A percentile compares a stretch with the other conserved stretches of the same genome.
These are phyloP conservation scores for Cephus sareptanus DNA, from an alignment of 2,888 invertebrate species.

Conservation along the genomic window DNA sequence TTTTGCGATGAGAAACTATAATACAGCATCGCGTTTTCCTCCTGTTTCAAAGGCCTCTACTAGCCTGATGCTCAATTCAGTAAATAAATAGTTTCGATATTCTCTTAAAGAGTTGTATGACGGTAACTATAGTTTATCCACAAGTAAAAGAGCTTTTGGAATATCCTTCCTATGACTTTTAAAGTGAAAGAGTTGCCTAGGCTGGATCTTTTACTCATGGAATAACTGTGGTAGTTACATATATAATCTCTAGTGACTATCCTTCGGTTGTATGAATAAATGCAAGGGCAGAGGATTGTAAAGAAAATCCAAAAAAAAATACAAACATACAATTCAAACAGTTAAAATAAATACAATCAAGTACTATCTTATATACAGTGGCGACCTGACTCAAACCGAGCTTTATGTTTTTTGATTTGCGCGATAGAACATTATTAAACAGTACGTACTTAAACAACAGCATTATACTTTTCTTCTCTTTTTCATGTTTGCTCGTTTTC, in stretches of 20 bases:
- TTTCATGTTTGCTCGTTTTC: slow-evolving; percentile 49
- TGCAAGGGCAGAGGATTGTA: not conserved
- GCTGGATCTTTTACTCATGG: not conserved
- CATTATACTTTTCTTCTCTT: not conserved
- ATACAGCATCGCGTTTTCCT: not conserved
- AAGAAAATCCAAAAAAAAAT: not conserved
- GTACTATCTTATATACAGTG: not conserved
- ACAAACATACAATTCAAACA: not conserved
- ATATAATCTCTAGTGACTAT: not conserved
- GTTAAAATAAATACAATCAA: not conserved
- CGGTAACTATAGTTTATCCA: not conserved
- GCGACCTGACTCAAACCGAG: not conserved
- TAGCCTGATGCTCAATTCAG: not conserved
- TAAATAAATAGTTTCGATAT: not conserved
- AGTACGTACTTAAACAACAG: not conserved
- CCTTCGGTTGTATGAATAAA: not conserved
- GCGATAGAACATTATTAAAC: not conserved
- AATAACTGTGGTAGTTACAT: not conserved
- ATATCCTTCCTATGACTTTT: not conserved
- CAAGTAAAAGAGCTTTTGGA: not conserved
- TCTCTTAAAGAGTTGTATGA: not conserved
- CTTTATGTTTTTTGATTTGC: not conserved
- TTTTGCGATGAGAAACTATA: slow-evolving; percentile 11
- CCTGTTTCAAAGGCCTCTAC: not conserved
- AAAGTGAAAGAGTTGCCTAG: not conserved